Base-by-base conservation (phyloP, 2,113 vertebrate species). In the Sminthopsis crassicaudata region DNA sequence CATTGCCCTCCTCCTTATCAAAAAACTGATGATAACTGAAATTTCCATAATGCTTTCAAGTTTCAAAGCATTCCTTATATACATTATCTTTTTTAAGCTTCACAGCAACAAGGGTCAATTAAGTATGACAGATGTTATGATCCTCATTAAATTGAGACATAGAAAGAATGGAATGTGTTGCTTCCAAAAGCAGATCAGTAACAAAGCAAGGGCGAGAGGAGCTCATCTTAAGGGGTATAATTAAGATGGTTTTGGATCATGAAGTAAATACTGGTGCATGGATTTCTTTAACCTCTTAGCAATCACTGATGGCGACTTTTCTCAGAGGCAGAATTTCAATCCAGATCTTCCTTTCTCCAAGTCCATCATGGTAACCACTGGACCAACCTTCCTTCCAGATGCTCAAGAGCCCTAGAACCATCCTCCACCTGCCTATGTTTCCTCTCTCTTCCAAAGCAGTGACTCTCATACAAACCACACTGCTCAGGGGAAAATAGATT, bases 401-500 rank as follows among this genome's bases (percentile, higher is more conserved):
- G 57, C 52, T 51, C 36, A 91, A 96, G 93, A 95, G 88, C 42
- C 92, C 94, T 48, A 96, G 90, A 88, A 54, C 7, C 53, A 91
- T 12, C 14, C 0, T 27, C 48, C 1, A 53, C 24, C n/a, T 55
- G 10, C 2, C 25, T 46, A 42, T 24, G 5, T 48, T 95, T 51
- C 67, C 53, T 54, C 91, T 46, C 36, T 89, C n/a, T 14, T 16
- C 42, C 53, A 46, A 22, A 76, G 53, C 50, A 90, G 50, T 48
- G 14, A 57, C 22, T 94, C 25, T 53, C 54, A 76, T 26, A 48
- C 67, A 55, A 7, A 2, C 42, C 24, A 27, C 27, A 46, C 27
- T 90, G 50, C 90, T 7, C 9, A 26, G 50, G 22, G 53, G 0
- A 1, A 12, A 67, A 76, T 50, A 57, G 46, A 67, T 67, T 12